Evolutionary conservation across 37 sponge, comb jelly and placozoan species (phyloP).

Genomic region (Beroe ovata): DNA sequence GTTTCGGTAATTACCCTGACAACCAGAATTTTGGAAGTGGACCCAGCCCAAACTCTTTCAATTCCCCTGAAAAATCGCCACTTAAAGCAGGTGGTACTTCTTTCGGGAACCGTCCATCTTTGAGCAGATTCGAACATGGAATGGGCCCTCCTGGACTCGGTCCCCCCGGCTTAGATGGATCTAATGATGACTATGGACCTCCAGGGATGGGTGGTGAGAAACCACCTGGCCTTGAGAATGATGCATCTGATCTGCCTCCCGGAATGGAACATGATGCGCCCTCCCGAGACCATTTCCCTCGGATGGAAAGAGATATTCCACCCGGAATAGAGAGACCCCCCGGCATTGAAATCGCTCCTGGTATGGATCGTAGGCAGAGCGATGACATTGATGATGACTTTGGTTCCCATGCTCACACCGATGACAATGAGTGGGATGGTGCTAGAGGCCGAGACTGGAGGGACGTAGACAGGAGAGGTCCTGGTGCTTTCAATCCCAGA

Average conservation of each 20-base stretch:
- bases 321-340: conserved; percentile 4
- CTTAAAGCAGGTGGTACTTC: background rate
- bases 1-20: conserved; percentile 23
- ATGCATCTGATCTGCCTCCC: background rate
- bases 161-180: conserved; percentile 23
- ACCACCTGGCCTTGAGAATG: background rate
- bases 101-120: background rate
- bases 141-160: conserved; percentile 21
- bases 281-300: background rate
- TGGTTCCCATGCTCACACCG: conserved; percentile 26
- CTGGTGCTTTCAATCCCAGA: conserved; percentile 16
- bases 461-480: conserved; percentile 27
- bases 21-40: background rate
- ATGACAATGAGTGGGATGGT: conserved; percentile 19
- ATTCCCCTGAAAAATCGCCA: background rate
- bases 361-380: background rate
- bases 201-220: conserved; percentile 19
- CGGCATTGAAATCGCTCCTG: background rate
- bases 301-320: background rate
- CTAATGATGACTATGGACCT: conserved; percentile 22
- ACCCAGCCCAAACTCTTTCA: background rate
- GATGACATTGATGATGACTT: conserved; percentile 19
- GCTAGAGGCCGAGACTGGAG: background rate
- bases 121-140: background rate
- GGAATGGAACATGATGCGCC: background rate